Conservation (phyloP, 2,797 vertebrate genomes). For the Sylvia borin region DNA sequence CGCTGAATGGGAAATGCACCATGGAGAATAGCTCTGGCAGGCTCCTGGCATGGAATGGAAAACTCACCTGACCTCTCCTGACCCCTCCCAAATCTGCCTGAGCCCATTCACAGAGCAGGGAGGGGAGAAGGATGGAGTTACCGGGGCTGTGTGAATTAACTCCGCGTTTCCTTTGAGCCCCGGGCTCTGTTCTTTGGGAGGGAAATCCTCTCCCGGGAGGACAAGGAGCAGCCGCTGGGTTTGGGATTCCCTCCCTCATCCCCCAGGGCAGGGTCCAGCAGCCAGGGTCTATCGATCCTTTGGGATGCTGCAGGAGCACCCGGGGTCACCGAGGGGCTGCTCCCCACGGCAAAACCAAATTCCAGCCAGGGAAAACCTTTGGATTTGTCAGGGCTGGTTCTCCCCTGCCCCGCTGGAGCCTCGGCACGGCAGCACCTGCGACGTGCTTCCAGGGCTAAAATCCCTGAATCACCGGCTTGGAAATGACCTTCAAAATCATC, state of each 20-base stretch:
- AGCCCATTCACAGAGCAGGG: background rate
- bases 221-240: background rate
- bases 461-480: background rate
- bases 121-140: background rate
- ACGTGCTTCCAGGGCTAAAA: background rate
- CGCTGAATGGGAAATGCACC: slow-evolving; percentile 28
- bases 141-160: slow-evolving; percentile 27
- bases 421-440: background rate
- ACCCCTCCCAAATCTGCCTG: slow-evolving; percentile 44
- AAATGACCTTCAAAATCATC: background rate
- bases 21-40: slow-evolving; percentile 66
- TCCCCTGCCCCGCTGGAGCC: rapidly evolving
- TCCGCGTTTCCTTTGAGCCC: slow-evolving; percentile 6
- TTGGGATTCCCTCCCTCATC: background rate
- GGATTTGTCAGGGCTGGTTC: rapidly evolving
- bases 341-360: background rate
- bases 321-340: rapidly evolving
- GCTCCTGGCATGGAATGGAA: background rate
- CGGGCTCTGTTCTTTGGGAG: background rate
- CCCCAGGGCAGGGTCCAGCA: background rate
- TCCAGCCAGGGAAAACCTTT: background rate
- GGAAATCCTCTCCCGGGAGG: background rate
- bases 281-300: background rate
- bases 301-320: background rate
- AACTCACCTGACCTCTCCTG: slow-evolving; percentile 49